phyloP scores from a whole-genome alignment of 2,888 invertebrate genomes.

The Callimorpha dominula region DNA sequence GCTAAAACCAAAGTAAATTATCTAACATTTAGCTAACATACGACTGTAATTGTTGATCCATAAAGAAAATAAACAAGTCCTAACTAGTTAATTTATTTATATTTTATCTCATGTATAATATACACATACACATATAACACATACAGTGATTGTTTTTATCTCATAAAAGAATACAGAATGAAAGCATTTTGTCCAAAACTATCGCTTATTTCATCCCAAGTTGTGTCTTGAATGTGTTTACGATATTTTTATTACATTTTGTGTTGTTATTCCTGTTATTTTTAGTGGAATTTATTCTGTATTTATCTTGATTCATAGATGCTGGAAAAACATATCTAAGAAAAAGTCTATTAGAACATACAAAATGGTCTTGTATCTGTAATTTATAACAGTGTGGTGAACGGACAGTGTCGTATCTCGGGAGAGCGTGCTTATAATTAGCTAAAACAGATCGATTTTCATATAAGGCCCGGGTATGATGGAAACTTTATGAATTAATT shows the following conservation, averaged over 20 bases:
- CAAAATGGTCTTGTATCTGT: not conserved
- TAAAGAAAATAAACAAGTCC: not conserved
- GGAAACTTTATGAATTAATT: too few species aligned
- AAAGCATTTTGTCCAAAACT: slow-evolving; percentile 13
- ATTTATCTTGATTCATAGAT: slow-evolving; percentile 53
- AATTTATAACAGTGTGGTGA: too few species aligned
- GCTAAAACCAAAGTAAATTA: too few species aligned
- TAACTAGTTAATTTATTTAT: not conserved
- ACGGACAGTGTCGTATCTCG: too few species aligned
- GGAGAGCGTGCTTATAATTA: too few species aligned
- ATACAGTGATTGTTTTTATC: slow-evolving; percentile 10
- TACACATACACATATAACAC: not conserved
- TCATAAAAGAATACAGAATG: slow-evolving; percentile 7
- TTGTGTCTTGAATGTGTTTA: slow-evolving; percentile 46
- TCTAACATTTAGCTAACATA: too few species aligned
- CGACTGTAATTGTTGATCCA: too few species aligned
- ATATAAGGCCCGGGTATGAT: too few species aligned
- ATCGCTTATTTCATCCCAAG: slow-evolving; percentile 21
- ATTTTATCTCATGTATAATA: not conserved
- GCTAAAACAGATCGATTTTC: too few species aligned
- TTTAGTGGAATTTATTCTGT: slow-evolving; percentile 56
- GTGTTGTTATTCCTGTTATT: slow-evolving; percentile 41
- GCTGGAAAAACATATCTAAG: slow-evolving; percentile 33
- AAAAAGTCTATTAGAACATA: not conserved
- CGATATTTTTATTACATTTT: slow-evolving; percentile 57